These are phyloP conservation scores for Lutjanus erythropterus DNA, from an alignment of 2,113 vertebrate species.

Conservation along the genomic window DNA sequence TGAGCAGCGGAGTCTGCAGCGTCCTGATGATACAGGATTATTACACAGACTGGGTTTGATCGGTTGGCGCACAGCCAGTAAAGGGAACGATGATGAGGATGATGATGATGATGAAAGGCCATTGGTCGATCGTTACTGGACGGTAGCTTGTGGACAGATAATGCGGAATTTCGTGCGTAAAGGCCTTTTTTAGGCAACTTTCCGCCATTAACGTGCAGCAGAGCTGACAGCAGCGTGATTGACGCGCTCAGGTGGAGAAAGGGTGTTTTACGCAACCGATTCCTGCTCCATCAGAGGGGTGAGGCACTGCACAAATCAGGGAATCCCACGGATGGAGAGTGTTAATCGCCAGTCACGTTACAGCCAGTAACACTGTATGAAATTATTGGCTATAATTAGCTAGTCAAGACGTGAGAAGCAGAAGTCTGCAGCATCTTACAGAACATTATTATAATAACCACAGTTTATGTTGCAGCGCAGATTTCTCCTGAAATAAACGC, in stretches of 20 bases:
- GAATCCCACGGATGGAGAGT: constrained; percentile 30
- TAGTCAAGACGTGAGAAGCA: not conserved
- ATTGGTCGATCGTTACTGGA: not conserved
- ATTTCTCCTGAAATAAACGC: constrained; percentile 19
- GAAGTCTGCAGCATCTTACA: not conserved
- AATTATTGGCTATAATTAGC: constrained; percentile 10
- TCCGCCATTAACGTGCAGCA: constrained; percentile 54
- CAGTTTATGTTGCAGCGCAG: constrained; percentile 37
- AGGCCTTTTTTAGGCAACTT: constrained; percentile 34
- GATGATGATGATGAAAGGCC: not conserved
- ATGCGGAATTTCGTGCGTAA: constrained; percentile 47
- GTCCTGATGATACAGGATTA: constrained; percentile 4
- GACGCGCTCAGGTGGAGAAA: constrained; percentile 10
- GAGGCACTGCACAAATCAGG: constrained; percentile 71
- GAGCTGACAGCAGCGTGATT: constrained; percentile 23
- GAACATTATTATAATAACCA: not conserved
- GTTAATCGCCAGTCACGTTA: not conserved
- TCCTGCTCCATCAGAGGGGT: constrained; percentile 67
- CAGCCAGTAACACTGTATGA: not conserved
- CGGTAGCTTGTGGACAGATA: not conserved
- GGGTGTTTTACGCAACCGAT: constrained; percentile 65
- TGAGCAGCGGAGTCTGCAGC: not conserved
- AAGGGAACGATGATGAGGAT: constrained; percentile 4
- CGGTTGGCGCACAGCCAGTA: constrained; percentile 16
- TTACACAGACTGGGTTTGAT: constrained; percentile 4